Evolutionary conservation across 2,888 invertebrate genomes (phyloP), one percentile per base, ranked within the genome.

Genomic region (Habroteleia sp.): DNA sequence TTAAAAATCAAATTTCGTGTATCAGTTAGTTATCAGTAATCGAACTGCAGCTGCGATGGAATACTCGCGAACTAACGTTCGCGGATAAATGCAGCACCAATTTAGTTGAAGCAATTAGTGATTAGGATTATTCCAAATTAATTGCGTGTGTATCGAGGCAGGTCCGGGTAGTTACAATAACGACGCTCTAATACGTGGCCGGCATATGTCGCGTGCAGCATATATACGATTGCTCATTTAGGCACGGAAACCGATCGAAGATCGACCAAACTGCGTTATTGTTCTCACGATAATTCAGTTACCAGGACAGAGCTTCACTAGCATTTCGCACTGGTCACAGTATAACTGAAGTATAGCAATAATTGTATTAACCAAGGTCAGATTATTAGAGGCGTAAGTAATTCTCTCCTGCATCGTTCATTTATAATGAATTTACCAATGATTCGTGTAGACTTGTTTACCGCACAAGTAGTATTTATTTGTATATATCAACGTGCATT

Each of bases 91-190:
- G 60, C 60, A 29, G 62, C 29, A 68, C 68, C 76, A 69, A 79
- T 74, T 76, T 74, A 74, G 72, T 63, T 52, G 52, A 78, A 68
- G 81, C 82, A 86, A 87, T 86, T 85, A 84, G 83, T 81, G 82
- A 87, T 87, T 84, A 84, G 85, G 83, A 86, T 87, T 85, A 87
- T 85, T 82, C 77, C 54, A 80, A 86, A 87, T 87, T 86, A 87
- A 87, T 87, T 81, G 82, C 81, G 78, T 80, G 77, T 78, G 68
- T 65, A 65, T 66, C 13, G 68, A 52, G 41, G 56, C 29, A 39
- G 48, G 54, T 10, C 27, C 11, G 29, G 33, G 74, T 77, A 78
- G 79, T 81, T 81, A 80, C 80, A 82, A 78, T 82, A 83, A 82
- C 79, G 77, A 79, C 74, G 76, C 69, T 74, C 71, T 77, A 81